phyloP scores from a whole-genome alignment of 2,797 vertebrate species.

The Pogoniulus pusillus region DNA sequence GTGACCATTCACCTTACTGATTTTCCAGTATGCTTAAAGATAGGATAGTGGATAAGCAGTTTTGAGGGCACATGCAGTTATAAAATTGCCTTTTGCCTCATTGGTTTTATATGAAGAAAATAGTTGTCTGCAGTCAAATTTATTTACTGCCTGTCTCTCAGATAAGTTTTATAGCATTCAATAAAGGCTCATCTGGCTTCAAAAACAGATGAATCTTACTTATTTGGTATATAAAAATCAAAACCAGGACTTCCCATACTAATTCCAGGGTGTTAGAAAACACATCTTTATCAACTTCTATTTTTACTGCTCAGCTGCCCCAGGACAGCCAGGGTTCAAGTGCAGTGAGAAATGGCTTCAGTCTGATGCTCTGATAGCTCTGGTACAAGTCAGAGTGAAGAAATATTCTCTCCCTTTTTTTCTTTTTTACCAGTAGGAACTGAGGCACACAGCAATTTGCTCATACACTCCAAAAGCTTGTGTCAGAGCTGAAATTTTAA shows the following conservation, averaged over 20 bases:
- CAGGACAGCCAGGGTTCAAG: not conserved
- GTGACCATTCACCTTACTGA: not conserved
- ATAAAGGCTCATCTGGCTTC: not conserved
- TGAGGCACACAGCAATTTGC: not conserved
- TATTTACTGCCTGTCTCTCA: not conserved
- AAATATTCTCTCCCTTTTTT: not conserved
- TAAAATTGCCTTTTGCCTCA: not conserved
- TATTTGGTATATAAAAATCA: not conserved
- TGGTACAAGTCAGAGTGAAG: not conserved
- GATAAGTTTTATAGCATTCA: not conserved
- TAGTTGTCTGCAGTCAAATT: not conserved
- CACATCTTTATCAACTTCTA: not conserved
- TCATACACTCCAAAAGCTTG: conserved; percentile 11
- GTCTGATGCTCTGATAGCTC: not conserved
- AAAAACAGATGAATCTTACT: not conserved
- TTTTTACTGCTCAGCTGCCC: not conserved
- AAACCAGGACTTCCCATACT: not conserved
- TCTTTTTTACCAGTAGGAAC: not conserved
- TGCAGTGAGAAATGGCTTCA: not conserved
- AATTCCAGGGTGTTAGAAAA: not conserved
- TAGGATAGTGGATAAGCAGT: not conserved
- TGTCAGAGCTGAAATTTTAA: conserved; percentile 44
- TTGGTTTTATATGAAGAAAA: not conserved
- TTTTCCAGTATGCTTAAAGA: not conserved
- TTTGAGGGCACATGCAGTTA: not conserved